Conservation (phyloP, 2,113 vertebrate species). For the Lonchura striata region DNA sequence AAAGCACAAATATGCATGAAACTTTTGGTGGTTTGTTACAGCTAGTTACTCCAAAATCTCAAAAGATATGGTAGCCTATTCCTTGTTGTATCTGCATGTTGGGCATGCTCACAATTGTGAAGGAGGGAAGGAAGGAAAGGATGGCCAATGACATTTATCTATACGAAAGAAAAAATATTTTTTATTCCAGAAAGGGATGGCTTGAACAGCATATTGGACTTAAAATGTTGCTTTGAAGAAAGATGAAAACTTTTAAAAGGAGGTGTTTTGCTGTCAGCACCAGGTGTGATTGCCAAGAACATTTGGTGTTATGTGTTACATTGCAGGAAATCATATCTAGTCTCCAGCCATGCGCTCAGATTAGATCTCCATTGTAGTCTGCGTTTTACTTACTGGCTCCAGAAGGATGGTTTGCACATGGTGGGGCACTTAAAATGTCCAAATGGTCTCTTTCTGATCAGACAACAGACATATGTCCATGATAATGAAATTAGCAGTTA, state of each 20-base stretch:
- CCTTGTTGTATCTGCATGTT: neutral
- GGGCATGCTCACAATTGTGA: neutral
- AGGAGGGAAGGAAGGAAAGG: neutral
- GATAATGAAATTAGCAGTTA: neutral
- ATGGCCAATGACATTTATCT: neutral
- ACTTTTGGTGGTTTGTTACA: neutral
- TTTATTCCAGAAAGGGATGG: neutral
- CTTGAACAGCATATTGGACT: neutral
- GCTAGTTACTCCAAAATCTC: neutral
- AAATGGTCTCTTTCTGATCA: neutral
- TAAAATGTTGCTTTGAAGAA: neutral
- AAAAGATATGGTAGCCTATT: neutral
- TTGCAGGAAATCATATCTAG: neutral
- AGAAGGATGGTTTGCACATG: neutral
- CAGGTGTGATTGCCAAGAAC: neutral
- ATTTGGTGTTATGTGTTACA: neutral
- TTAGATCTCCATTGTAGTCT: neutral
- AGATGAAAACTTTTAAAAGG: neutral
- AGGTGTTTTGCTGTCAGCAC: neutral
- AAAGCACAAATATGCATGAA: neutral
- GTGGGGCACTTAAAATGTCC: neutral
- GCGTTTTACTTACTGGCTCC: neutral
- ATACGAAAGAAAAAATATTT: too few relatives aligned
- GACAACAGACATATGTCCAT: rapidly evolving
- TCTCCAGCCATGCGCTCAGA: neutral